A percentile compares a stretch with the other conserved stretches of the same genome.
These are phyloP conservation scores for Hirtodrosophila confusa DNA, from an alignment of 2,888 invertebrate species.

Conservation along the genomic window DNA sequence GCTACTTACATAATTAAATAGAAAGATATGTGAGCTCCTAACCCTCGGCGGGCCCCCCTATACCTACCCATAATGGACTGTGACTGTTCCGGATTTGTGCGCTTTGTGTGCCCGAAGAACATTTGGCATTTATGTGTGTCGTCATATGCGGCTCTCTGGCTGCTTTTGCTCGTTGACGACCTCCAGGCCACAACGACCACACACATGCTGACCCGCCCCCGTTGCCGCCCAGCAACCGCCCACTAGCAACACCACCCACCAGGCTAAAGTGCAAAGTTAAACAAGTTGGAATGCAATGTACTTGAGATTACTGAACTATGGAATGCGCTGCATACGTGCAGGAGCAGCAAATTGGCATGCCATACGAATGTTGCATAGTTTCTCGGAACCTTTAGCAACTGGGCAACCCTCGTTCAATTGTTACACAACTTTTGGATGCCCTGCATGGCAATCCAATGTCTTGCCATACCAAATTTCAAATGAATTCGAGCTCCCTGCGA, in stretches of 20 bases:
- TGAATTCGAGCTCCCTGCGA: not conserved
- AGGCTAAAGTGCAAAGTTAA: slow-evolving; percentile 57
- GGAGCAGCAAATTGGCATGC: slow-evolving; percentile 41
- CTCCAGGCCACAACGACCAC: slow-evolving; percentile 35
- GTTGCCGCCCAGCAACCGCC: not conserved
- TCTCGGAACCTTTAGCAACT: slow-evolving; percentile 4
- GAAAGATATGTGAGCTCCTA: slow-evolving; percentile 7
- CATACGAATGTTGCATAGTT: slow-evolving; percentile 27
- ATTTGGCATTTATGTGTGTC: slow-evolving; percentile 24
- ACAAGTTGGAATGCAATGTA: slow-evolving; percentile 59
- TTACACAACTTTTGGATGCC: slow-evolving; percentile 28
- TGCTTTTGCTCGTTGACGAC: slow-evolving; percentile 36
- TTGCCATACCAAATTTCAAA: not conserved
- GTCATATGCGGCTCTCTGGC: slow-evolving; percentile 27
- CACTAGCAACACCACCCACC: slow-evolving; percentile 3
- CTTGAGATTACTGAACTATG: slow-evolving; percentile 57
- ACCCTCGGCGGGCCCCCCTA: not conserved
- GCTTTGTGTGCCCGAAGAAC: not conserved
- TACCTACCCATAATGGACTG: slow-evolving; percentile 21
- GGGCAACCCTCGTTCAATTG: slow-evolving; percentile 20
- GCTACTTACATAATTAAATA: slow-evolving; percentile 63
- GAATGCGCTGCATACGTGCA: slow-evolving; percentile 55
- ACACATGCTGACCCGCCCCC: not conserved
- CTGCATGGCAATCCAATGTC: slow-evolving; percentile 6
- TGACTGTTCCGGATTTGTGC: slow-evolving; percentile 44